A percentile compares a stretch with the other conserved stretches of the same genome.
Evolutionary conservation across 2,888 invertebrate species (phyloP).

Genomic region (Cephus pygmeus): DNA sequence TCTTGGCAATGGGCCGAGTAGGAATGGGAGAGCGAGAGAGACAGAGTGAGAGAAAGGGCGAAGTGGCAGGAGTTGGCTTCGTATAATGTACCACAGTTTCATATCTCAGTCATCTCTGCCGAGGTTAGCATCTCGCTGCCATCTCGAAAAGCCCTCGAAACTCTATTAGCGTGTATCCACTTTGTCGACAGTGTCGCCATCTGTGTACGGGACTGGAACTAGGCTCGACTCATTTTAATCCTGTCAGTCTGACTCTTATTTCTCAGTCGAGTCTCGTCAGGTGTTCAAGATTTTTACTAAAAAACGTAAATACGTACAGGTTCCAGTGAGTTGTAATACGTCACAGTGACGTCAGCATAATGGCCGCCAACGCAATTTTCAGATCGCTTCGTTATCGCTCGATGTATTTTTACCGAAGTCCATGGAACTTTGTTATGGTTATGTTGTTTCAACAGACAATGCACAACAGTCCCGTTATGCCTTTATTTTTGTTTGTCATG

Average conservation of each 20-base stretch:
- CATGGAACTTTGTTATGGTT: not conserved
- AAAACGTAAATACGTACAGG: not conserved
- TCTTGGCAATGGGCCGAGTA: constrained; percentile 10
- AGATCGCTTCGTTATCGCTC: not conserved
- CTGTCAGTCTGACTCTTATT: not conserved
- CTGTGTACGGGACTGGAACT: not conserved
- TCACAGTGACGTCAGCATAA: not conserved
- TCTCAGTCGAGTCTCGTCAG: not conserved
- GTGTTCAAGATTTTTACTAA: not conserved
- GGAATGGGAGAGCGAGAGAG: constrained; percentile 2
- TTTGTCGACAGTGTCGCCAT: not conserved
- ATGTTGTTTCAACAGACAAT: not conserved
- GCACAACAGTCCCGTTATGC: not conserved
- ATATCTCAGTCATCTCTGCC: constrained; percentile 62
- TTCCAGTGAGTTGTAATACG: not conserved
- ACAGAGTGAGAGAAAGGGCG: not conserved
- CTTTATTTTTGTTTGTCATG: not conserved
- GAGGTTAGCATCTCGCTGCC: constrained; percentile 58
- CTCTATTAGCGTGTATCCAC: constrained; percentile 54
- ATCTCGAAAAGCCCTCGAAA: constrained; percentile 51
- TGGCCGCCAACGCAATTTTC: not conserved
- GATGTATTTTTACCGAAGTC: not conserved
- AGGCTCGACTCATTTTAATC: not conserved
- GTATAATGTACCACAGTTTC: constrained; percentile 26
- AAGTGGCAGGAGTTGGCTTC: constrained; percentile 15